Evolutionary conservation across 2,113 vertebrate species (phyloP), one percentile per base, ranked within the genome.

Genomic region (Leucosticte australis): DNA sequence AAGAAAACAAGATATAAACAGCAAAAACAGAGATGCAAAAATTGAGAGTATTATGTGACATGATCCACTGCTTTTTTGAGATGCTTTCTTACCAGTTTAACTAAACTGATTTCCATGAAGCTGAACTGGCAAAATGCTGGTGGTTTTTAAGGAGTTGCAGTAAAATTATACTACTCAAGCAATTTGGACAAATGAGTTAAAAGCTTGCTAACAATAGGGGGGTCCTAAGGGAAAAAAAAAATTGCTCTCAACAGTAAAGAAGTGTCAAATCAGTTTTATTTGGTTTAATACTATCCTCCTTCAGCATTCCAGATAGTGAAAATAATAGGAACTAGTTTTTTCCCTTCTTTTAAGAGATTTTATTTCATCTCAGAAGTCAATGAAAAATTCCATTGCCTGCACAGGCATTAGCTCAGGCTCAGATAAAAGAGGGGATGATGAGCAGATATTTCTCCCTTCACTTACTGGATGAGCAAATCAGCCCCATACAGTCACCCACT

Each of bases 101-200:
- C 26, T 76, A 20, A 41, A 26, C 27, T 74, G 57, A 83, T 68
- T 68, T 90, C 28, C 18, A 9, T 56, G 56, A 71, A 73, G 41
- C 28, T 70, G 86, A 93, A 93, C 76, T 86, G 59, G 71, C 35
- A 67, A 83, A 90, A 49, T 31, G 41, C 11, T 65, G 9, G 27
- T 70, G 78, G 70, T 56, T 95, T 86, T 83, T 88, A 83, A 10
- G 8, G 52, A 86, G 31, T 27, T 75, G 56, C 44, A 75, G 28
- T 52, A 80, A 75, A 90, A 96, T 94, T 96, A 93, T 71, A 64
- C n/a, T 92, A 44, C 47, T 95, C 30, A 33, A 68, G 68, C 49
- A 78, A 70, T 91, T 79, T 83, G 64, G 56, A 88, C 64, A 90
- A 96, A 86, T 49, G 31, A 77, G 35, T 64, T 85, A 86, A 90